phyloP scores from a whole-genome alignment of 2,797 vertebrate species.

The Steatocranus sp. region DNA sequence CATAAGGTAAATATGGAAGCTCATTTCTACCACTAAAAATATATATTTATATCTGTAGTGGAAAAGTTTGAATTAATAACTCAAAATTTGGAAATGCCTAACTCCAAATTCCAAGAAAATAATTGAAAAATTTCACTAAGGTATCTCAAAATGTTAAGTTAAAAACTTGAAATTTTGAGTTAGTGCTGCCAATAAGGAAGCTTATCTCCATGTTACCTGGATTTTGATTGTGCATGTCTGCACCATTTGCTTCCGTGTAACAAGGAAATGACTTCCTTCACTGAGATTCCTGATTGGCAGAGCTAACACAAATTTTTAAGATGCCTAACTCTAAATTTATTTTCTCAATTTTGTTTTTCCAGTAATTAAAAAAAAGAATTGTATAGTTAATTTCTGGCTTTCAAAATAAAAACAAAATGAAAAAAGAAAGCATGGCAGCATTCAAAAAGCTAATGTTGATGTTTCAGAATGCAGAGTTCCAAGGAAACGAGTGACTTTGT shows the following conservation, averaged over 20 bases:
- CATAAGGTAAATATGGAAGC: background rate
- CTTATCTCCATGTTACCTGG: background rate
- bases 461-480: background rate
- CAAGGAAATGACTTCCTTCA: background rate
- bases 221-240: background rate
- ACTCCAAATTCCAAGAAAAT: background rate
- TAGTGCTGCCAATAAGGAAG: background rate
- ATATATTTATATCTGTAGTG: background rate
- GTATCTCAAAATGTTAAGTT: background rate
- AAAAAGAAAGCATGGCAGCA: background rate
- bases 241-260: background rate
- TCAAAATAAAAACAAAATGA: background rate
- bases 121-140: background rate
- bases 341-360: background rate
- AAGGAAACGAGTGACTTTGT: accelerated
- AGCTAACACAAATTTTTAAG: background rate
- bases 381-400: accelerated
- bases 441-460: background rate
- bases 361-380: background rate
- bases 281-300: background rate
- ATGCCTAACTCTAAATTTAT: background rate
- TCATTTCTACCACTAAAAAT: background rate
- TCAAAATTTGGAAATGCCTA: background rate
- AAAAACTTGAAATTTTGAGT: background rate
- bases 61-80: background rate